Evolutionary conservation across 2,888 invertebrate species (phyloP).

Genomic region (Drosophila percnosoma): DNA sequence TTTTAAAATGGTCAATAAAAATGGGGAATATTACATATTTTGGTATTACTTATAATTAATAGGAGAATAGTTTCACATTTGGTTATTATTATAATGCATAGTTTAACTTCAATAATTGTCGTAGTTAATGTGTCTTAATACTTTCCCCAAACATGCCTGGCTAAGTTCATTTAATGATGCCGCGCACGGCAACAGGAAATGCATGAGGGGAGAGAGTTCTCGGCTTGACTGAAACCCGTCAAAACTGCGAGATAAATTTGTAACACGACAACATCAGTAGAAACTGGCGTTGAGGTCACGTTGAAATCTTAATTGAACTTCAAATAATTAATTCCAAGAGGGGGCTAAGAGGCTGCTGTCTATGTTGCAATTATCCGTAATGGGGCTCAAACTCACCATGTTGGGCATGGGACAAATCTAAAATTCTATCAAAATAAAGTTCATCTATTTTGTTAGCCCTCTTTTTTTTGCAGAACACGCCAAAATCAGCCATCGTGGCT

Average conservation of each 20-base stretch:
- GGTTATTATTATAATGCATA: too few species aligned
- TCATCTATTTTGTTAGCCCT: slow-evolving; percentile 21
- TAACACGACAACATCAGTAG: slow-evolving; percentile 24
- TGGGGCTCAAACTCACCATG: neutral
- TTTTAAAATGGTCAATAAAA: neutral
- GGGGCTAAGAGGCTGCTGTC: too few species aligned
- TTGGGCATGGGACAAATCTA: slow-evolving; percentile 18
- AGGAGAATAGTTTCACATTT: neutral
- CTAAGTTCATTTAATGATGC: slow-evolving; percentile 50
- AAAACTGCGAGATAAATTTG: slow-evolving; percentile 18
- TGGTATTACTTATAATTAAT: neutral
- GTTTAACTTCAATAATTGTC: neutral
- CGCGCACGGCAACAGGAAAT: neutral
- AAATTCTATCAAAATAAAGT: slow-evolving; percentile 54
- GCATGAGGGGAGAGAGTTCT: neutral
- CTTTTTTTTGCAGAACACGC: slow-evolving; percentile 20
- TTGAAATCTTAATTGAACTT: slow-evolving; percentile 50
- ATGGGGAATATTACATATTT: neutral
- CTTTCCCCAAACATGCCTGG: slow-evolving; percentile 27
- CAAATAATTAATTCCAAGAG: slow-evolving; percentile 19
- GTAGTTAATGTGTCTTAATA: neutral
- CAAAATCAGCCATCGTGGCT: slow-evolving; percentile 37
- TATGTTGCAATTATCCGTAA: slow-evolving; percentile 14
- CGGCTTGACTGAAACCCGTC: slow-evolving; percentile 16
- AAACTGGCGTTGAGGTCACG: neutral